Evolutionary conservation across 2,113 vertebrate genomes (phyloP).

Genomic region (Tiliqua scincoides): DNA sequence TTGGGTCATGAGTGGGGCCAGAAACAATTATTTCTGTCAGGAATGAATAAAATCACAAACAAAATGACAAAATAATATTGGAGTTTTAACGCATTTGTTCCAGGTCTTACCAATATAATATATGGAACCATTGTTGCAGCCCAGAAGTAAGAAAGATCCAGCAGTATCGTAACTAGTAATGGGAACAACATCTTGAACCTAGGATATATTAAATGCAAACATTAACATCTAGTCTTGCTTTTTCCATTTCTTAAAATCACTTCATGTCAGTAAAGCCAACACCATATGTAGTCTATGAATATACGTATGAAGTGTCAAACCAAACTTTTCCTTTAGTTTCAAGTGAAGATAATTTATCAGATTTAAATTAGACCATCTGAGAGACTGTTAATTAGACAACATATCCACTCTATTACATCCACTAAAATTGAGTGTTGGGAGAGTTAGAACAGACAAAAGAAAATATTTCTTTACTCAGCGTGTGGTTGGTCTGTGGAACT

Average conservation of each 20-base stretch:
- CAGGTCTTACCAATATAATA: slow-evolving; percentile 92
- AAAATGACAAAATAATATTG: background rate
- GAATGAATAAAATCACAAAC: background rate
- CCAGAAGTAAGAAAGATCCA: slow-evolving; percentile 93
- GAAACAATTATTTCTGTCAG: background rate
- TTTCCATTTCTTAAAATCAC: slow-evolving; percentile 1
- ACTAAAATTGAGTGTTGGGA: no score
- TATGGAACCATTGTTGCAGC: slow-evolving; percentile 97
- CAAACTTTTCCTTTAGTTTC: background rate
- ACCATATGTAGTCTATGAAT: background rate
- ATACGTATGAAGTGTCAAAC: background rate
- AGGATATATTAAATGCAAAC: slow-evolving; percentile 14
- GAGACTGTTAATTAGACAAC: background rate
- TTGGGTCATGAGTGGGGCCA: no score
- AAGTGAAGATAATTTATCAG: background rate
- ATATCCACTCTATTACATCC: background rate
- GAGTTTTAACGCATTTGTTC: background rate
- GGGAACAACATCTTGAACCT: slow-evolving; percentile 95
- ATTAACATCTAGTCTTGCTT: background rate
- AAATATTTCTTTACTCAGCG: no score
- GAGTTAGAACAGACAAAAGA: no score
- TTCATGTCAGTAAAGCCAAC: background rate
- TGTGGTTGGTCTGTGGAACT: no score
- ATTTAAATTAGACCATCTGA: background rate
- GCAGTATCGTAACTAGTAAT: slow-evolving; percentile 99